phyloP scores from a whole-genome alignment of 1,140 invertebrate genomes.

The Chymomyza costata region DNA sequence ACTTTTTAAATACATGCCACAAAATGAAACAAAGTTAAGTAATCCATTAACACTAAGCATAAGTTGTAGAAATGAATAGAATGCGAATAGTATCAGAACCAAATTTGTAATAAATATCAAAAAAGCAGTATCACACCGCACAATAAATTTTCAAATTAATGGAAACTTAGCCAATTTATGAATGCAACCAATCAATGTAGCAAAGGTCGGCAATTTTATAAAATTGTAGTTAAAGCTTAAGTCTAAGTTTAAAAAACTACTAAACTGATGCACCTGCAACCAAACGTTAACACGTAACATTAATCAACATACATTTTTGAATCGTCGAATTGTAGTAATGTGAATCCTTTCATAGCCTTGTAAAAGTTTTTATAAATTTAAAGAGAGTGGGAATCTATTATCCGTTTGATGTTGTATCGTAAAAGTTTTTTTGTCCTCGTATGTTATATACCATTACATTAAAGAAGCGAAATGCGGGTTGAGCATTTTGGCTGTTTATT shows the following conservation, averaged over 20 bases:
- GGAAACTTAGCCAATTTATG: slow-evolving; percentile 66
- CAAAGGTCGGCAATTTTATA: slow-evolving; percentile 33
- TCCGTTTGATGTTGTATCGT: slow-evolving; percentile 46
- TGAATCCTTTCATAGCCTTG: slow-evolving; percentile 41
- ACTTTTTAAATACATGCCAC: too few species aligned
- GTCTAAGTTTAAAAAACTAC: slow-evolving; percentile 35
- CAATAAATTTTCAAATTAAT: slow-evolving; percentile 42
- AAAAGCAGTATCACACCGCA: slow-evolving; percentile 51
- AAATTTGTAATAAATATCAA: slow-evolving; percentile 52
- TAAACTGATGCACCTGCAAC: slow-evolving; percentile 34
- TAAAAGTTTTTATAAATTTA: slow-evolving; percentile 64
- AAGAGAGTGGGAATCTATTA: too few species aligned
- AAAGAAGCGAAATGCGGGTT: too few species aligned
- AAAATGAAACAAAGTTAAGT: slow-evolving; percentile 34
- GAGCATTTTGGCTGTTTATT: too few species aligned
- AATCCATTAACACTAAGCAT: slow-evolving; percentile 13
- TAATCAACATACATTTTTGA: slow-evolving; percentile 30
- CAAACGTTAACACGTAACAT: neutral
- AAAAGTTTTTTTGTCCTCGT: slow-evolving; percentile 47
- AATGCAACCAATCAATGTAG: slow-evolving; percentile 23
- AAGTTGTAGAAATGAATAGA: slow-evolving; percentile 11
- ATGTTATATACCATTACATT: too few species aligned
- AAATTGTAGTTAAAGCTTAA: slow-evolving; percentile 47
- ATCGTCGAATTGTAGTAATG: slow-evolving; percentile 25
- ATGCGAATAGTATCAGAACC: slow-evolving; percentile 63